Conservation (phyloP, 1,140 invertebrate genomes). For the Eciton burchellii region DNA sequence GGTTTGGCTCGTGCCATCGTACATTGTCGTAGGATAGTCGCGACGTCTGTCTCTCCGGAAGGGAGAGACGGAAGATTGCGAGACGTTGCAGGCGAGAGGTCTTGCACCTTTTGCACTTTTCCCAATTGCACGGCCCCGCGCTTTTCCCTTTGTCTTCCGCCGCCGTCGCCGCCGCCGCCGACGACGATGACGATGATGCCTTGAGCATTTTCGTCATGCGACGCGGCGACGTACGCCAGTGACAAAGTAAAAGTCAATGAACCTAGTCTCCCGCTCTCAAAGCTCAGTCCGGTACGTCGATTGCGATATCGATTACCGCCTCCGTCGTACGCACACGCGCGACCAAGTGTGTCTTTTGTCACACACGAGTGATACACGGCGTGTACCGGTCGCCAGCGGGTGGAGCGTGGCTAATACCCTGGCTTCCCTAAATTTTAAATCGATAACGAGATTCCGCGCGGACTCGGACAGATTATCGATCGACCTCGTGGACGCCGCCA, state of each 20-base stretch:
- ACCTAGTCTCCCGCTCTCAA: slow-evolving; percentile 5
- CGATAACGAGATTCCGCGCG: slow-evolving; percentile 30
- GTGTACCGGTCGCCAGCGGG: neutral
- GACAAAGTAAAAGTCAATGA: slow-evolving; percentile 50
- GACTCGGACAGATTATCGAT: slow-evolving; percentile 46
- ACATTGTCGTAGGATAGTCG: slow-evolving; percentile 73
- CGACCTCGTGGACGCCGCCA: slow-evolving; percentile 46
- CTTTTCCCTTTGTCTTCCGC: neutral
- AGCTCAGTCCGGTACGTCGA: slow-evolving; percentile 17
- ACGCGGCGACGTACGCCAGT: slow-evolving; percentile 17
- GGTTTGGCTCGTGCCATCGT: slow-evolving; percentile 77
- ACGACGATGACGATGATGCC: neutral
- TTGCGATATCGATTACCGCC: slow-evolving; percentile 52
- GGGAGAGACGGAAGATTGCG: neutral
- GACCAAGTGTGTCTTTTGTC: slow-evolving; percentile 7
- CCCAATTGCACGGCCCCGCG: neutral
- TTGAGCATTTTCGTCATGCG: neutral
- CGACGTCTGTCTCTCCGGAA: neutral
- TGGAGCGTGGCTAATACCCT: neutral
- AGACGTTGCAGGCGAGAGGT: slow-evolving; percentile 18
- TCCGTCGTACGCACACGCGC: neutral
- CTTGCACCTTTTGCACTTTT: neutral
- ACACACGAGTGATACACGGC: neutral
- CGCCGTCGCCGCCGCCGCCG: neutral
- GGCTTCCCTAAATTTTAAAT: neutral